phyloP scores from a whole-genome alignment of 2,113 vertebrate species.

The Myotis davidii region DNA sequence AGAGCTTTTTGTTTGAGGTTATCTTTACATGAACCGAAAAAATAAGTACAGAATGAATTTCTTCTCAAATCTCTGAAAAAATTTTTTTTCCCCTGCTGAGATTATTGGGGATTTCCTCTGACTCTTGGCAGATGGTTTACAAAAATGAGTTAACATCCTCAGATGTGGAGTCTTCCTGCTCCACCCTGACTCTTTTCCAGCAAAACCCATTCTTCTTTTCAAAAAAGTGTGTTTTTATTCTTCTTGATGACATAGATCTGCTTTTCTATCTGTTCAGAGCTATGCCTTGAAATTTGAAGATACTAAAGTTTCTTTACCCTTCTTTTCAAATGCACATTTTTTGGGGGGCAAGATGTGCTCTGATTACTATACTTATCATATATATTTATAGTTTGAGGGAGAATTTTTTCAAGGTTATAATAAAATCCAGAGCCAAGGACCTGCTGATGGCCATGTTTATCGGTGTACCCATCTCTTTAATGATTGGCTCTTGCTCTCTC shows the following conservation, averaged over 20 bases:
- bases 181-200: slow-evolving; percentile 74
- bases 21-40: not conserved
- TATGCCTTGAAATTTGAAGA: slow-evolving; percentile 4
- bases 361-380: not conserved
- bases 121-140: slow-evolving; percentile 58
- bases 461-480: not conserved
- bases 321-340: slow-evolving; percentile 23
- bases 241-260: slow-evolving; percentile 19
- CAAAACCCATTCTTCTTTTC: slow-evolving; percentile 48
- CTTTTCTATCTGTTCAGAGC: slow-evolving; percentile 35
- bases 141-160: slow-evolving; percentile 69
- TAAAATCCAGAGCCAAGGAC: slow-evolving; percentile 34
- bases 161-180: slow-evolving; percentile 60
- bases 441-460: not conserved
- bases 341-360: not conserved
- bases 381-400: not conserved
- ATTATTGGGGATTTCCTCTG: slow-evolving; percentile 75
- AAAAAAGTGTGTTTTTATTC: not conserved
- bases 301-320: not conserved
- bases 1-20: not conserved
- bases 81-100: not conserved
- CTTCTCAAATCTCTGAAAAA: slow-evolving; percentile 14
- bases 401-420: slow-evolving; percentile 48
- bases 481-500: not conserved
- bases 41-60: not conserved